These are phyloP conservation scores for Plotosus lineatus DNA, from an alignment of 2,113 vertebrate genomes.

Conservation along the genomic window DNA sequence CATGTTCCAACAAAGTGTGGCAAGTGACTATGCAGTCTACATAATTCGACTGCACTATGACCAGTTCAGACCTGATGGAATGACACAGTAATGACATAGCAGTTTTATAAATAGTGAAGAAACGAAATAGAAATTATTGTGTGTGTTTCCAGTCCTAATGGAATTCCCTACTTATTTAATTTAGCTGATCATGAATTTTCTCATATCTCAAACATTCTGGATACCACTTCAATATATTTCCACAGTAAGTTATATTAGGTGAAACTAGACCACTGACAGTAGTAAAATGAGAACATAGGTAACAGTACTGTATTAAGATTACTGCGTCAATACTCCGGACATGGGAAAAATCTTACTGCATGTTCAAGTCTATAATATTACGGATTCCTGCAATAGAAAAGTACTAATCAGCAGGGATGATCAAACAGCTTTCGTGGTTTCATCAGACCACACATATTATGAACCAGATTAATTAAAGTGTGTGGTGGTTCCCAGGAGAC, in stretches of 20 bases:
- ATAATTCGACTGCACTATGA: conserved; percentile 31
- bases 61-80: conserved; percentile 34
- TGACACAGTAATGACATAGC: conserved; percentile 29
- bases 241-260: not conserved
- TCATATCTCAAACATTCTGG: not conserved
- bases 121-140: not conserved
- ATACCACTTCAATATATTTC: not conserved
- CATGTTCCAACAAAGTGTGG: conserved; percentile 38
- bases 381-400: not conserved
- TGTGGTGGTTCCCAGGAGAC: conserved; percentile 39
- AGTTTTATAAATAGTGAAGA: conserved; percentile 2
- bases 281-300: not conserved
- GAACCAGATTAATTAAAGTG: conserved; percentile 24
- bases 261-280: not conserved
- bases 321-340: not conserved
- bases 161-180: not conserved
- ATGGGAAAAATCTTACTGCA: not conserved
- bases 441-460: not conserved
- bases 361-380: conserved; percentile 3
- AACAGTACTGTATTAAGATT: not conserved
- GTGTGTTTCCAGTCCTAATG: not conserved
- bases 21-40: conserved; percentile 30
- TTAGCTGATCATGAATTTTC: not conserved
- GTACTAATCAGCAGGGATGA: not conserved
- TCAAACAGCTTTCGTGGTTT: conserved; percentile 1